Percentiles rank a stretch among this genome's conserved stretches.
These are phyloP conservation scores for Pelusios castaneus DNA, from an alignment of 2,113 vertebrate genomes.

Conservation along the genomic window DNA sequence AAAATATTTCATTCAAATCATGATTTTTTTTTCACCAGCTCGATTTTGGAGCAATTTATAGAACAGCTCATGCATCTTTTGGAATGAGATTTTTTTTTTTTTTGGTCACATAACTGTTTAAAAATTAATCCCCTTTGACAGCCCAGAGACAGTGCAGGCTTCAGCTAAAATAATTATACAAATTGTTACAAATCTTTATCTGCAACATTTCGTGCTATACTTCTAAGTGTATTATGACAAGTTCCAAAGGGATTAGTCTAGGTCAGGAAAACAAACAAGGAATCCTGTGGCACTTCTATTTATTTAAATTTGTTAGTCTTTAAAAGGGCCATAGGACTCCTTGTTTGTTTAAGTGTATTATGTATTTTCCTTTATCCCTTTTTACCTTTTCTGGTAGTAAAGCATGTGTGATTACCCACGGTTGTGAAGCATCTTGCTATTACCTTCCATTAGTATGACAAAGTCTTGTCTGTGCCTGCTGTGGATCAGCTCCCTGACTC, in stretches of 20 bases:
- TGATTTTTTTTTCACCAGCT: neutral
- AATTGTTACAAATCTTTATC: neutral
- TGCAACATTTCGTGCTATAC: neutral
- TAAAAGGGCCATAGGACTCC: too few relatives aligned
- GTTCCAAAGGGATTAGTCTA: too few relatives aligned
- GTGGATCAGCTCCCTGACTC: too few relatives aligned
- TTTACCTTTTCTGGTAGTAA: neutral
- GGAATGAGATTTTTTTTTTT: neutral
- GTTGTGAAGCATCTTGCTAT: too few relatives aligned
- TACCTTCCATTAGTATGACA: too few relatives aligned
- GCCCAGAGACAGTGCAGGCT: neutral
- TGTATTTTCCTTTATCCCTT: neutral
- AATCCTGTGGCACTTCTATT: too few relatives aligned
- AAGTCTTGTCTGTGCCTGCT: too few relatives aligned
- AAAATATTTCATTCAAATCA: neutral
- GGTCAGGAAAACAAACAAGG: too few relatives aligned
- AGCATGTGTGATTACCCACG: neutral
- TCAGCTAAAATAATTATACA: neutral
- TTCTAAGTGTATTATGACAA: too few relatives aligned
- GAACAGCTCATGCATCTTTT: neutral
- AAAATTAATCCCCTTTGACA: neutral
- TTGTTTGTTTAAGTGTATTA: too few relatives aligned
- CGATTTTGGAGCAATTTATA: neutral
- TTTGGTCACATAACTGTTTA: neutral
- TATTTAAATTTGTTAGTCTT: too few relatives aligned